A percentile compares a stretch with the other conserved stretches of the same genome.
phyloP scores from a whole-genome alignment of 2,113 vertebrate genomes.

The Lonchura striata region DNA sequence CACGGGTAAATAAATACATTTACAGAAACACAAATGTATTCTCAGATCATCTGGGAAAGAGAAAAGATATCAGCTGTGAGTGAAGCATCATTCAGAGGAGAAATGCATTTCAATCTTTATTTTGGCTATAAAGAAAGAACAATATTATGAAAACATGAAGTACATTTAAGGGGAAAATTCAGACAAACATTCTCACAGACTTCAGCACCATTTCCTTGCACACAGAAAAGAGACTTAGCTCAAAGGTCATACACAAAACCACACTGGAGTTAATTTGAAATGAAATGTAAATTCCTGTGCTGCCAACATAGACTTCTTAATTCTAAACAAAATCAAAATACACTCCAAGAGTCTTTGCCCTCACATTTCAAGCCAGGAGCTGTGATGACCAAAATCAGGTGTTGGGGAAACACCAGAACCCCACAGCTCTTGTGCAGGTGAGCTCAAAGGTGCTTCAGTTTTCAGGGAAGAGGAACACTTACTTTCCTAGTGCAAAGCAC shows the following conservation, averaged over 20 bases:
- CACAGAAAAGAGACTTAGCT: not conserved
- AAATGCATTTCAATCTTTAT: not conserved
- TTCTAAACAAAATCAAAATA: not conserved
- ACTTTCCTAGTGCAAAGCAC: slow-evolving; percentile 97
- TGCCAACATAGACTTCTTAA: not conserved
- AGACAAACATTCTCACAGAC: not conserved
- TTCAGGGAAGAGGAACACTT: slow-evolving; percentile 64
- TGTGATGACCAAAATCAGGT: not conserved
- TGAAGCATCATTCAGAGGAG: not conserved
- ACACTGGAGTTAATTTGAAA: not conserved
- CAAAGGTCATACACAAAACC: not conserved
- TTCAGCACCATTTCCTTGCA: not conserved
- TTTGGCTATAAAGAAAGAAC: not conserved
- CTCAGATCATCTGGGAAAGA: not conserved
- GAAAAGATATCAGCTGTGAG: not conserved
- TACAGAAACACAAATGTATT: not conserved
- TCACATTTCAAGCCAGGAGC: not conserved
- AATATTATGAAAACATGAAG: slow-evolving; percentile 4
- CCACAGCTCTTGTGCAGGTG: not conserved
- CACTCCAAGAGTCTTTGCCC: not conserved
- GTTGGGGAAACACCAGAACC: not conserved
- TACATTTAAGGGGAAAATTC: not conserved
- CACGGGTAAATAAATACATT: slow-evolving; percentile 14
- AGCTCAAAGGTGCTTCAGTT: not conserved
- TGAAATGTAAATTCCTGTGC: not conserved